These are phyloP conservation scores for Emydura subglobosa DNA, from an alignment of 2,113 vertebrate species.

Conservation along the genomic window DNA sequence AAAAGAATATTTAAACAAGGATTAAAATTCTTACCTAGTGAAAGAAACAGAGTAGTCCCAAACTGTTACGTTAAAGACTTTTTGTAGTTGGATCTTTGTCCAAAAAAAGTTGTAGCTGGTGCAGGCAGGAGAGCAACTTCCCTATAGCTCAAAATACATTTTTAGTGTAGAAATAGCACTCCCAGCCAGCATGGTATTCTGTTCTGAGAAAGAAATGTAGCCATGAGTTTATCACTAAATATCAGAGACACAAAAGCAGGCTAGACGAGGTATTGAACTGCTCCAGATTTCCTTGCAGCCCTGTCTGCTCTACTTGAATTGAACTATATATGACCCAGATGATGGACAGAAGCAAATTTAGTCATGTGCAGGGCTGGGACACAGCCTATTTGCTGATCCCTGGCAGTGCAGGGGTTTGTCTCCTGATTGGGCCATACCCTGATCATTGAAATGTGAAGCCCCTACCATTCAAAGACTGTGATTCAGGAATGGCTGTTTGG, in stretches of 20 bases:
- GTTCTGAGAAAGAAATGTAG: conserved; percentile 52
- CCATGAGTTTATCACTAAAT: conserved; percentile 64
- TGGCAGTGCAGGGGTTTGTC: conserved; percentile 74
- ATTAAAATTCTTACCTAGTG: conserved; percentile 77
- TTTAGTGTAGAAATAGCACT: conserved; percentile 69
- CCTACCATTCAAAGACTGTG: conserved; percentile 81
- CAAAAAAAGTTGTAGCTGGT: conserved; percentile 70
- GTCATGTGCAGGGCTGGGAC: conserved; percentile 85
- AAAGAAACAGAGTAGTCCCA: conserved; percentile 75
- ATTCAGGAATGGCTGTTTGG: conserved; percentile 83
- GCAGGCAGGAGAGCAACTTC: conserved; percentile 70
- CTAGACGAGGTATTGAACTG: conserved; percentile 83
- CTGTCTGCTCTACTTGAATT: conserved; percentile 86
- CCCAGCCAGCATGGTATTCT: conserved; percentile 54
- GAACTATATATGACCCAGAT: conserved; percentile 95
- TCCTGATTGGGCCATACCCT: conserved; percentile 86
- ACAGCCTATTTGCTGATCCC: conserved; percentile 83
- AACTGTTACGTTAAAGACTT: conserved; percentile 70
- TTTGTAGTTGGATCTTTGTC: conserved; percentile 74
- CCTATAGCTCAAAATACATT: conserved; percentile 70
- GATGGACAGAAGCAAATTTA: conserved; percentile 90
- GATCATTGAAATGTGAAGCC: conserved; percentile 87
- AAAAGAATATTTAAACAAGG: conserved; percentile 55
- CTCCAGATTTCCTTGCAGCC: conserved; percentile 85
- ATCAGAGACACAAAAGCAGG: conserved; percentile 62